Evolutionary conservation across 1,140 invertebrate species (phyloP), one percentile per base, ranked within the genome.

Genomic region (Drosophila varians): DNA sequence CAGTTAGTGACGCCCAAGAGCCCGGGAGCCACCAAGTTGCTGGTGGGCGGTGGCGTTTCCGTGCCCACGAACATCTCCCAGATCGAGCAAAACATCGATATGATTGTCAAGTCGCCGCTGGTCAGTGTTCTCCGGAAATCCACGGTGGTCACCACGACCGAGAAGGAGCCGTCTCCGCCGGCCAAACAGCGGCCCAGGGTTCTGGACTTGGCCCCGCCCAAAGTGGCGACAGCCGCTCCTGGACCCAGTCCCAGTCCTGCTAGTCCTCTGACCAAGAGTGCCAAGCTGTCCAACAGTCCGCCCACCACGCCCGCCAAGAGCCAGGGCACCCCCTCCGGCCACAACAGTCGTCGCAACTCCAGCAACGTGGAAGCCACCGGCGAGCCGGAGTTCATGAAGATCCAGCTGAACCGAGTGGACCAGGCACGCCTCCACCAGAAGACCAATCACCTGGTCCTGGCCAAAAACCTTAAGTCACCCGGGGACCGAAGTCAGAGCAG

Each of bases 351-450:
- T 0, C 71, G 75, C 14, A 76, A 62, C 12, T 69, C 80, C n/a
- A 66, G 34, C 28, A 62, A 70, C 14, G 60, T 66, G 47, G 69
- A 76, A 34, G 3, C 4, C 12, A 11, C 51, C 2, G 31, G 34
- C 1, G 92, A 95, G n/a, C 94, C 94, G 1, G 94, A 95, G 90
- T 95, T 95, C 80, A 91, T 95, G 70, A 93, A 94, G 70, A 94
- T 95, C 46, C 94, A 95, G 80, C 77, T 95, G 45, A 95, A 95
- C 62, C 94, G 93, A 74, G 94, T 95, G 34, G 94, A 95, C 71
- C 77, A 68, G 51, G 64, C 68, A 5, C 65, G 73, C 9, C 14
- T 86, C 4, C 72, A 82, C 12, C 89, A 90, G 28, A 94, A 94
- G 77, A 66, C 91, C 4, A 92, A 92, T 47, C 94, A 94, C 83